Base-by-base conservation (phyloP, 2,113 vertebrate species). In the Progne subis region DNA sequence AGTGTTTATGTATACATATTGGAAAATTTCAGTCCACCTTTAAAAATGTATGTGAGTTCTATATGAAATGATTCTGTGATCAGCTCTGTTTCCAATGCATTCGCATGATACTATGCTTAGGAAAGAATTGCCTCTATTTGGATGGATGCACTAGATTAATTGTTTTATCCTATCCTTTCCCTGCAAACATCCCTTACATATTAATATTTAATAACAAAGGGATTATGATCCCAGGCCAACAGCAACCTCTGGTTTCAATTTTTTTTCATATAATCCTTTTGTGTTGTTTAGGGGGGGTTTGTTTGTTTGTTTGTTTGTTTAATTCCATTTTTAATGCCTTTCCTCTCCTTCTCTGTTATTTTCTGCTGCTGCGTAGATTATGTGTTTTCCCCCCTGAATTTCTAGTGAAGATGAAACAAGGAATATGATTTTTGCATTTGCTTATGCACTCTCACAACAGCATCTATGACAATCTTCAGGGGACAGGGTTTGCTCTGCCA, bases 121-220 rank as follows among this genome's bases (percentile, higher is more conserved):
- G 28, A 70, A 93, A 78, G 52, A 95, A 76, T 82, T 94, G 26
- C 44, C 50, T 94, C 55, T 92, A 7, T 96, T 93, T 94, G 93
- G 76, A 85, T 80, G 69, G 82, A 57, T 94, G 86, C 41, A 96
- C 47, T 78, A 71, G 57, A 90, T 81, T 90, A 95, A 86, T 94
- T 93, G 57, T 70, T 96, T 91, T 90, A 91, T 59, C 60, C 50
- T 87, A 63, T 64, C 64, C 57, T 76, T 70, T 82, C 18, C 16
- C 63, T 93, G 76, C 71, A 94, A 95, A 78, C 65, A 82, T 90
- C 26, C 68, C 65, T 86, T 91, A 82, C 46, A 76, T 95, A 84
- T 82, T 92, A 92, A 85, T 81, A 82, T 46, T 34, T 60, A 83
- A 82, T 91, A 96, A 96, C 1, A 14, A 76, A 87, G 49, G 49